Base-by-base conservation (phyloP, 2,888 invertebrate species). In the Physocephala rufipes region DNA sequence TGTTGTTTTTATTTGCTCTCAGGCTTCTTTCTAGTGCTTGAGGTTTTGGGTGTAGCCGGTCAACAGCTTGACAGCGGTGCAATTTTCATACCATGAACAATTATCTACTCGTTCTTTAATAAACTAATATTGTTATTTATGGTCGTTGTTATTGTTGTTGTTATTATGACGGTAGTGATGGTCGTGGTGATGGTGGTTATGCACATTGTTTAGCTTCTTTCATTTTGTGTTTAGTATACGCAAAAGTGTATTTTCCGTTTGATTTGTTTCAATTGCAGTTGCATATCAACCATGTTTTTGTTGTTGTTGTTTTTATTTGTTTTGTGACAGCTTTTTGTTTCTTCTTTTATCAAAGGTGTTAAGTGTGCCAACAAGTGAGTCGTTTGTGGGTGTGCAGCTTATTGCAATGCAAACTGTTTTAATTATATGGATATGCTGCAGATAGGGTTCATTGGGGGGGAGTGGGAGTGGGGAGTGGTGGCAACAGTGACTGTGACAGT, bases 191-290 rank as follows among this genome's bases (percentile, higher is more conserved):
- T 30, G 51, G 21, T 16, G 51, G 28, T 66, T 9, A 53, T 49
- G 2, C 12, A 16, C 28, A 19, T 63, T 63, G 63, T 47, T 47
- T n/a, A n/a, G 24, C 15, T 49, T 2, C n/a, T 47, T 19, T 49
- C 43, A 24, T 64, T 26, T 15, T 64, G 1, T 49, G 19, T 45
- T 63, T 24, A 24, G 12, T 49, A 26, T 12, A 12, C 59, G 15
- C 55, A 43, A 49, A 24, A 49, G 9, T 28, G 63, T 16, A 28
- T 59, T 71, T 19, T 28, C n/a, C 62, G 61, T 53, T 69, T 71
- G 69, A 73, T 69, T 71, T 71, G 73, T 71, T 73, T 73, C 71
- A 73, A 73, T 73, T 73, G 71, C 71, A 71, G 71, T 73, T 71
- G 71, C 73, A 73, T 71, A 73, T 71, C n/a, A 66, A 73, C 73